Conservation (phyloP, 1,140 invertebrate species). For the Hylyphantes graminicola region DNA sequence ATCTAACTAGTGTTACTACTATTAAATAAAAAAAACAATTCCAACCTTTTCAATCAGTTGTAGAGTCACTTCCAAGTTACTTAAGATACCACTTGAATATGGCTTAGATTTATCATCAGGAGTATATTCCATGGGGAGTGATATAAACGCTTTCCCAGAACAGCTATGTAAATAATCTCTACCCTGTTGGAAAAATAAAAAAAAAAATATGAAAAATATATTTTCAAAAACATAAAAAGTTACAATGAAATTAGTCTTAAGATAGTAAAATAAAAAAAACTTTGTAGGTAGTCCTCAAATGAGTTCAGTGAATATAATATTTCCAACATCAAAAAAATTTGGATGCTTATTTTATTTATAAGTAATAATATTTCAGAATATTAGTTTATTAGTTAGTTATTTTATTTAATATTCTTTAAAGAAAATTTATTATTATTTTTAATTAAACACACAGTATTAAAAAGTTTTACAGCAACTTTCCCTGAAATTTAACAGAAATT, state of each 20-base stretch:
- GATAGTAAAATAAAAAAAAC: not conserved
- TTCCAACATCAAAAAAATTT: not conserved
- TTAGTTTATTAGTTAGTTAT: no score
- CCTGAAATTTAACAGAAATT: slow-evolving; percentile 25
- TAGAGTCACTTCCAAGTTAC: slow-evolving; percentile 29
- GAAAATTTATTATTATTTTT: not conserved
- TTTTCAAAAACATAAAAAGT: not conserved
- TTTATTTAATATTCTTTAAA: no score
- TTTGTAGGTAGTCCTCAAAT: not conserved
- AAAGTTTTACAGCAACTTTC: not conserved
- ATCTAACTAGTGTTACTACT: no score
- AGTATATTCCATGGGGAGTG: slow-evolving; percentile 33
- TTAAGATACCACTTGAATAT: slow-evolving; percentile 28
- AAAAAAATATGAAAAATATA: not conserved
- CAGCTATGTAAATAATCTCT: slow-evolving; percentile 67
- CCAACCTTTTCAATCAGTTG: slow-evolving; percentile 23
- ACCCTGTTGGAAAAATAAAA: slow-evolving; percentile 64
- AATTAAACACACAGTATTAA: slow-evolving; percentile 25
- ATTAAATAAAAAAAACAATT: not conserved
- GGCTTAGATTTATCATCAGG: slow-evolving; percentile 3
- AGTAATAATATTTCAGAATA: no score
- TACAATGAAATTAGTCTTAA: not conserved
- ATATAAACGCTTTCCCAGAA: slow-evolving; percentile 68
- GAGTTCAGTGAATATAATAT: not conserved
- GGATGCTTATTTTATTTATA: no score